Conservation (phyloP, 92 coral and sea anemone genomes). For the Parazoanthus swiftii region DNA sequence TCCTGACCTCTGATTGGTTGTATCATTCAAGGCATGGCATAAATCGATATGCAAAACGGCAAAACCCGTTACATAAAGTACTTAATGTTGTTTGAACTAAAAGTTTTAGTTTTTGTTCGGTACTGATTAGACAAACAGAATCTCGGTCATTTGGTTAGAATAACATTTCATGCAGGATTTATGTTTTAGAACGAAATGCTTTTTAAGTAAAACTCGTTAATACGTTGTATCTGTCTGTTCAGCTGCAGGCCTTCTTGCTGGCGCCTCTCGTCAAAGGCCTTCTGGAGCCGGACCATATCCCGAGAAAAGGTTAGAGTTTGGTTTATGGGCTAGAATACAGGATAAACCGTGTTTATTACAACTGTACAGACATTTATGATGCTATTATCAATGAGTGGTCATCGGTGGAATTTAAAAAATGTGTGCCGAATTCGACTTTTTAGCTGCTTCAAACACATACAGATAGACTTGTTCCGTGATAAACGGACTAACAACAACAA, state of each 20-base stretch:
- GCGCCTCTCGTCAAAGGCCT: not conserved
- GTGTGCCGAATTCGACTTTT: no score
- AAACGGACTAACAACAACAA: no score
- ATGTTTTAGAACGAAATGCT: no score
- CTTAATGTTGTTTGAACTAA: not conserved
- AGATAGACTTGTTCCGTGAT: not conserved
- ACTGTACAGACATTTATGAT: not conserved
- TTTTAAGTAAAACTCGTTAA: not conserved
- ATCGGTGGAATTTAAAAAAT: no score
- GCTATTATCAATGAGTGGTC: no score
- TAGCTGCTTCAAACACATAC: not conserved
- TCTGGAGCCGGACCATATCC: not conserved
- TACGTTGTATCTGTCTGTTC: not conserved
- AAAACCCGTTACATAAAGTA: not conserved
- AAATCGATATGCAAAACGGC: not conserved
- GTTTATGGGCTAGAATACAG: not conserved
- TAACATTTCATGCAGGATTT: no score
- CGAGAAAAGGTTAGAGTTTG: not conserved
- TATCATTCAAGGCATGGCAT: no score
- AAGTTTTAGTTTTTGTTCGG: not conserved
- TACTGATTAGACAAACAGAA: not conserved
- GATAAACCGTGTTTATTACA: not conserved
- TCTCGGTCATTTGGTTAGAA: not conserved
- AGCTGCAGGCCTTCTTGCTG: conserved; percentile 5
- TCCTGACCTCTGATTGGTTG: no score